Percentiles rank a stretch among this genome's conserved stretches.
Conservation (phyloP, 2,888 invertebrate genomes). For the Monochamus alternatus region DNA sequence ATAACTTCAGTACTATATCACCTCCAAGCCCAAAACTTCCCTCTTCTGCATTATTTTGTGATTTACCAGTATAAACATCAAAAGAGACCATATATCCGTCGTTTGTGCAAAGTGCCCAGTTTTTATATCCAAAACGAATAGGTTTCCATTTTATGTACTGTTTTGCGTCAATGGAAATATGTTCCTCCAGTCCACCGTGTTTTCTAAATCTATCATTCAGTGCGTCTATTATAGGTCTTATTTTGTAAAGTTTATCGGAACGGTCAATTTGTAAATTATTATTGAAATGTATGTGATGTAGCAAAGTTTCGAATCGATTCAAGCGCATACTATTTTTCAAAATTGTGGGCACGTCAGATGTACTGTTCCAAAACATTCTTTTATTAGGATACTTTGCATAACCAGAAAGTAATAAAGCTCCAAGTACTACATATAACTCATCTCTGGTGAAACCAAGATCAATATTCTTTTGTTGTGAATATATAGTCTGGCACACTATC, state of each 20-base stretch:
- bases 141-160: not conserved
- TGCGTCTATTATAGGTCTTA: conserved; percentile 4
- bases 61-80: not conserved
- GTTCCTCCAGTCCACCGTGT: conserved; percentile 1
- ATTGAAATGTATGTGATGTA: not conserved
- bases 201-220: conserved; percentile 6
- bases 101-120: conserved; percentile 22
- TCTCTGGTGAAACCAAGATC: conserved; percentile 6
- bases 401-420: conserved; percentile 20
- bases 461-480: conserved; percentile 19
- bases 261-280: not conserved
- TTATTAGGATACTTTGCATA: conserved; percentile 15
- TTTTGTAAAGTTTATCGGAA: conserved; percentile 6
- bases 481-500: not conserved
- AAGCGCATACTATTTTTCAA: conserved; percentile 14
- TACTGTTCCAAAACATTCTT: conserved; percentile 28
- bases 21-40: conserved; percentile 33
- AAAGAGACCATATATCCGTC: not conserved
- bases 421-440: not conserved
- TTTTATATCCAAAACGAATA: conserved; percentile 18
- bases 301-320: conserved; percentile 17
- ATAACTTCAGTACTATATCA: conserved; percentile 28
- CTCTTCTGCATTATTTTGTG: conserved; percentile 20
- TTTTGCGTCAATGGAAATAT: conserved; percentile 6
- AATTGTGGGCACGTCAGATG: conserved; percentile 21